These are phyloP conservation scores for Drosophila ogumai DNA, from an alignment of 1,140 invertebrate species.

Conservation along the genomic window DNA sequence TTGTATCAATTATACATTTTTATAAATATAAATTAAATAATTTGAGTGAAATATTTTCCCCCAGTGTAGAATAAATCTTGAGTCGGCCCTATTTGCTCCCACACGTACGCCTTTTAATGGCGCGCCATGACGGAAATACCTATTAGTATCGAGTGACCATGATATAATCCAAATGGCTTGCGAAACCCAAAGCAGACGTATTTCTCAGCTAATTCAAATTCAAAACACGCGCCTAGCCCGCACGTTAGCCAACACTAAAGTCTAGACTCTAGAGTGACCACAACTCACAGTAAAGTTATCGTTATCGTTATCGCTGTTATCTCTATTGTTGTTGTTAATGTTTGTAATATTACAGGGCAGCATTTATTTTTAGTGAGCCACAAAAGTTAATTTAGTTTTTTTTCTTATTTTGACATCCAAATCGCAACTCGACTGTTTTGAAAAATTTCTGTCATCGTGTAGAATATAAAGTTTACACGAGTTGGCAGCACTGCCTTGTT, in stretches of 20 bases:
- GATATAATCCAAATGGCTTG: conserved; percentile 72
- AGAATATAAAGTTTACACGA: too few species aligned
- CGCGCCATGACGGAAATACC: conserved; percentile 76
- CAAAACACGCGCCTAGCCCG: conserved; percentile 52
- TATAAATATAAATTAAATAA: background rate
- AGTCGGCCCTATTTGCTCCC: conserved; percentile 44
- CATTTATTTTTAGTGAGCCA: too few species aligned
- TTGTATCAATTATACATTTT: background rate
- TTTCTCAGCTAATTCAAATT: conserved; percentile 55
- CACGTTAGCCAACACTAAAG: conserved; percentile 10
- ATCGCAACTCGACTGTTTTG: too few species aligned
- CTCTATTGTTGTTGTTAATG: too few species aligned
- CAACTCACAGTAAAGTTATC: background rate
- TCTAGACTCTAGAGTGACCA: background rate
- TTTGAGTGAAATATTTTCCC: background rate
- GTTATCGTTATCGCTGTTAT: conserved; percentile 12
- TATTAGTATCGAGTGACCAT: conserved; percentile 65
- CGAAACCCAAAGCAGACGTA: conserved; percentile 49
- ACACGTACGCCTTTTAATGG: conserved; percentile 57
- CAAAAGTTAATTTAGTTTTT: too few species aligned
- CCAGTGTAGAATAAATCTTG: conserved; percentile 28
- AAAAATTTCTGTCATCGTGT: too few species aligned
- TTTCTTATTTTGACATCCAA: too few species aligned
- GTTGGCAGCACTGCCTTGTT: background rate
- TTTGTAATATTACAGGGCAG: too few species aligned